Base-by-base conservation (phyloP, 1,140 invertebrate genomes). In the Heterodera carotae region DNA sequence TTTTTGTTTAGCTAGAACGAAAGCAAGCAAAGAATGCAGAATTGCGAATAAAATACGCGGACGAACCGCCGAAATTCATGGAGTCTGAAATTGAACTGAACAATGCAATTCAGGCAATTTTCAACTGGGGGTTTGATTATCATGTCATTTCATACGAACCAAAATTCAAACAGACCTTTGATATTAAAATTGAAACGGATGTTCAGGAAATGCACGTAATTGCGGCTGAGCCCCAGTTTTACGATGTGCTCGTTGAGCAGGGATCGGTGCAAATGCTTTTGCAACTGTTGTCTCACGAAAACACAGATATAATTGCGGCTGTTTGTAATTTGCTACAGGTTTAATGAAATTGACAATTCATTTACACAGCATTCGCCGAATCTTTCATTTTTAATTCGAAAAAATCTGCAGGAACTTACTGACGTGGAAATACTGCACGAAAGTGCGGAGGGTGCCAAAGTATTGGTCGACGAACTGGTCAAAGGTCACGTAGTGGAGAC, bases 21-120 rank as follows among this genome's bases (percentile, higher is more conserved):
- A 92, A 93, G 86, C 92, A 93, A 60, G 89, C 96, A 0, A 95
- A 93, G 88, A 99, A 99, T 88, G 93, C 97, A 88, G 96, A 99
- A 90, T 94, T 97, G 92, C 91, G 97, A 83, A 97, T 99, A 0
- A 99, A 99, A 89, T 98, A 95, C 90, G 93, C 95, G 2, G 96
- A 98, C 88, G 92, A 93, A 83, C 94, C 97, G 59, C 94, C 97
- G 77, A 93, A 93, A 88, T 99, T 99, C 89, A 97, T 99, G 95
- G 96, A 99, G 83, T 97, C 96, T 69, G 97, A 99, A 90, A 89
- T 99, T 15, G 95, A 98, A 89, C 89, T 98, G 62, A 94, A 97
- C 89, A 93, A 94, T 84, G 92, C 92, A 2, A 91, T 98, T 77
- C 92, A 98, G 89, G 94, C 33, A 48, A 43, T 68, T n/a, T 33